Evolutionary conservation across 2,113 vertebrate species (phyloP).

Genomic region (Turnix velox): DNA sequence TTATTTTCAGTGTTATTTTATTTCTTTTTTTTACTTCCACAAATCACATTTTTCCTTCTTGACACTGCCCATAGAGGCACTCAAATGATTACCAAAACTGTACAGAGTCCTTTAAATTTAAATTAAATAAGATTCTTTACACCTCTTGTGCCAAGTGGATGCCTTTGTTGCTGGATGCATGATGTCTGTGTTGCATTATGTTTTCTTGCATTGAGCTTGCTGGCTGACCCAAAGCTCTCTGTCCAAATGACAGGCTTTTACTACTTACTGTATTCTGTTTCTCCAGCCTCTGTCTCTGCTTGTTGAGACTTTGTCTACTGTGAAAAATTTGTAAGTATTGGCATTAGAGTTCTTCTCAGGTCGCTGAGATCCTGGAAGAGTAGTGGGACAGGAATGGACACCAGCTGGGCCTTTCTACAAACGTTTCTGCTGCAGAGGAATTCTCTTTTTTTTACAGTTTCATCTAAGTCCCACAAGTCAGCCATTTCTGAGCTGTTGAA

Average conservation of each 20-base stretch:
- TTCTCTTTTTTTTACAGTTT: neutral
- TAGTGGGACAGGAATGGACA: neutral
- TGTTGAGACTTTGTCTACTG: neutral
- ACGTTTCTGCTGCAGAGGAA: neutral
- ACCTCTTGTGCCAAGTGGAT: neutral
- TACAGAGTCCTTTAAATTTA: neutral
- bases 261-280: neutral
- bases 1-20: neutral
- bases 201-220: neutral
- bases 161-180: neutral
- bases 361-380: neutral
- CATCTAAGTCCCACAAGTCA: neutral
- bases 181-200: neutral
- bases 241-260: neutral
- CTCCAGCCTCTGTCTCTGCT: neutral
- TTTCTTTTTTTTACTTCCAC: neutral
- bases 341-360: neutral
- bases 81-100: neutral
- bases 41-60: neutral
- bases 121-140: neutral
- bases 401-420: neutral
- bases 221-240: neutral
- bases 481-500: slow-evolving; percentile 13
- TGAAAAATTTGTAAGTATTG: neutral
- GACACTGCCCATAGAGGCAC: neutral